Conservation (phyloP, 2,113 vertebrate species). For the Leptosomus discolor region DNA sequence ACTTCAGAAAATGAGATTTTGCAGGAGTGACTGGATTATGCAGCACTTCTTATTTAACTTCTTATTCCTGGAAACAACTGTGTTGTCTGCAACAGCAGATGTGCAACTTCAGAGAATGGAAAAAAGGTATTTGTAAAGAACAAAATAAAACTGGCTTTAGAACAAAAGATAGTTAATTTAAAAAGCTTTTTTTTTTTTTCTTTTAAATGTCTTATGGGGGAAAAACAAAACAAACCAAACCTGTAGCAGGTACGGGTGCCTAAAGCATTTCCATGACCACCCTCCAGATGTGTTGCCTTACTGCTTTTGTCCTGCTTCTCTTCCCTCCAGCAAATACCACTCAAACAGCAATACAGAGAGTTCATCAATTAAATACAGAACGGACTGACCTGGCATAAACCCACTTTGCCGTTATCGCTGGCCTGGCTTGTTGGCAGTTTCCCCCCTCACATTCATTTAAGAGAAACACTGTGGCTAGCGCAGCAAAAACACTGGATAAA, state of each 20-base stretch:
- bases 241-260: accelerated
- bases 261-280: neutral
- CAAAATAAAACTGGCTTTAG: neutral
- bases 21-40: neutral
- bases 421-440: neutral
- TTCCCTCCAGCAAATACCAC: neutral
- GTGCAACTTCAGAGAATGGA: neutral
- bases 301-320: neutral
- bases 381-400: no score
- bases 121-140: neutral
- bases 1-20: neutral
- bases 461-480: neutral
- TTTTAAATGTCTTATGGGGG: no score
- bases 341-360: neutral
- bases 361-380: neutral
- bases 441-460: neutral
- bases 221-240: no score
- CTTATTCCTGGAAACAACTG: neutral
- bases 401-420: neutral
- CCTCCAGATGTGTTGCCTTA: accelerated
- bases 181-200: neutral
- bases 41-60: neutral
- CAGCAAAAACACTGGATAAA: neutral
- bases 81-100: neutral
- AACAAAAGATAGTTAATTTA: neutral